phyloP scores from a whole-genome alignment of 2,797 vertebrate species.

The Sylvilagus floridanus region DNA sequence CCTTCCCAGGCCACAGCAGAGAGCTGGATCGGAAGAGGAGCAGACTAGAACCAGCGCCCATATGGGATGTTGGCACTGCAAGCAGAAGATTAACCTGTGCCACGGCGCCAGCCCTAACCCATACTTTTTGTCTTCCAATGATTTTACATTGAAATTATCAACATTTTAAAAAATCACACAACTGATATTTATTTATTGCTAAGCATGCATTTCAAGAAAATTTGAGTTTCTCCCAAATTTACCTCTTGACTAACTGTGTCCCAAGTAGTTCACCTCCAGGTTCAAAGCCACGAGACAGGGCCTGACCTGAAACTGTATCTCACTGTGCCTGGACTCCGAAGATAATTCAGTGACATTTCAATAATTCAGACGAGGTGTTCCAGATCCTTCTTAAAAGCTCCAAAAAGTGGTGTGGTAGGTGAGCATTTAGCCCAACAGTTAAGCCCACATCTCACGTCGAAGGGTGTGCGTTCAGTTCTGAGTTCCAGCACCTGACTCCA shows the following conservation, averaged over 20 bases:
- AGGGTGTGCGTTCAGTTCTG: too few relatives aligned
- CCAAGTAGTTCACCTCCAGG: background rate
- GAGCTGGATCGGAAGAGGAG: too few relatives aligned
- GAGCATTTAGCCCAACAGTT: too few relatives aligned
- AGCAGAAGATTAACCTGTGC: too few relatives aligned
- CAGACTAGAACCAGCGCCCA: too few relatives aligned
- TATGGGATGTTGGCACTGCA: too few relatives aligned
- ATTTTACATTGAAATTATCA: background rate
- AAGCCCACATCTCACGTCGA: too few relatives aligned
- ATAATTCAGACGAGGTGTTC: background rate
- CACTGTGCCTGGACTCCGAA: background rate
- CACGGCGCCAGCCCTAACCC: too few relatives aligned
- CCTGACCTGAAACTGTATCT: background rate
- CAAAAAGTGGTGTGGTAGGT: too few relatives aligned
- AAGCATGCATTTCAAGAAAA: background rate
- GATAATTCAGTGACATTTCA: background rate
- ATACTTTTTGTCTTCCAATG: background rate
- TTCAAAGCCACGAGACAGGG: background rate
- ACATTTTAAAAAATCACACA: background rate
- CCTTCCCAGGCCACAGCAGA: too few relatives aligned
- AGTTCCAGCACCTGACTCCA: too few relatives aligned
- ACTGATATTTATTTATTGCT: background rate
- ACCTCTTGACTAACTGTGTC: background rate
- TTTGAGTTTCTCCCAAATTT: background rate
- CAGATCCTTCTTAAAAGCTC: background rate